Base-by-base conservation (phyloP, 2,888 invertebrate genomes). In the Hirtodrosophila duncani region DNA sequence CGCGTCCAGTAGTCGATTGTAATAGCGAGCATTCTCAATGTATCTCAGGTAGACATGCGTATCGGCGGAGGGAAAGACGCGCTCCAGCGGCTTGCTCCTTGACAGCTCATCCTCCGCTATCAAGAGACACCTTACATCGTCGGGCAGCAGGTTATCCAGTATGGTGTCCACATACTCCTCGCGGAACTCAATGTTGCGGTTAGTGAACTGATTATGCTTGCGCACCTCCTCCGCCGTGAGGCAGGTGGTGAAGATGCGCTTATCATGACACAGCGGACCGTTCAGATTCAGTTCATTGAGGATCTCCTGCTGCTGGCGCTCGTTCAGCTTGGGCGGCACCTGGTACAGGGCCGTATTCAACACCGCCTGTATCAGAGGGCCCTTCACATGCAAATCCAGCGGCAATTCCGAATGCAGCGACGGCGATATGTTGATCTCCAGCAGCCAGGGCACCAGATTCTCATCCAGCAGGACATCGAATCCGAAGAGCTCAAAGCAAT, bases 401-500 rank as follows among this genome's bases (percentile, higher is more conserved):
- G 94, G 93, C 5, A 95, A 92, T 17, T 95, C 92, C 41, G 94
- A 94, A 88, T 96, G 95, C 41, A 96, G 85, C n/a, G 94, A 94
- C 2, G 96, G 96, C 0, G 95, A 96, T 75, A 96, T 95, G 85
- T 96, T 96, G 27, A 95, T 96, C 89, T 99, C 98, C 58, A 99
- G 89, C 20, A 99, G 88, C 98, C 98, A 99, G 0, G 98, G 97
- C 81, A 96, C 94, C 37, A 97, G 88, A 67, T 93, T 91, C 79
- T 95, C 94, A 85, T 99, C 99, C 46, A 99, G 88, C 38, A 99
- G 88, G 6, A 99, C 94, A 86, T 99, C 99, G 55, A 98, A 93
- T 0, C 98, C 99, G 84, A 99, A 99, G 37, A 99, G 88, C 85
- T 99, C 99, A 83, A 96, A 98, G 77, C 96, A 95, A 83, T 93